These are phyloP conservation scores for Erebia epiphron DNA, from an alignment of 2,888 invertebrate genomes.

Conservation along the genomic window DNA sequence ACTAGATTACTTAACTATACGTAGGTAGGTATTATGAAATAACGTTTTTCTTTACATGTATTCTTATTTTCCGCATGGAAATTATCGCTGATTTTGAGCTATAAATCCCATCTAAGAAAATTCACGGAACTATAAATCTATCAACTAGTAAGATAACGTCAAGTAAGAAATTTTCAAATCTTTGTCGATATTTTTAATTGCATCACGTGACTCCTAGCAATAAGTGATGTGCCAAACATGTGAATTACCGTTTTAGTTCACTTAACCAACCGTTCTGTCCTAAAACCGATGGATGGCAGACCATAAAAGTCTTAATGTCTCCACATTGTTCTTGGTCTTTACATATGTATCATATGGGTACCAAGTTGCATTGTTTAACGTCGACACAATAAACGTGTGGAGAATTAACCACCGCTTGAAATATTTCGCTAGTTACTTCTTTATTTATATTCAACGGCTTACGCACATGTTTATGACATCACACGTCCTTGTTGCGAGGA, in stretches of 20 bases:
- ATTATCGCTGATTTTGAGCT: background rate
- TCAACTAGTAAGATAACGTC: background rate
- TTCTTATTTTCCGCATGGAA: background rate
- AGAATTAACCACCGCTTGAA: constrained; percentile 56
- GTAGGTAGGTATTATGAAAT: background rate
- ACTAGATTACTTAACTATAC: background rate
- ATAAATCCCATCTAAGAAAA: background rate
- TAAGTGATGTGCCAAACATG: constrained; percentile 35
- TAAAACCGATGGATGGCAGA: constrained; percentile 20
- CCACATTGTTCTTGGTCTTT: constrained; percentile 21
- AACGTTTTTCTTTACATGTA: background rate
- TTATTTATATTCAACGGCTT: constrained; percentile 64
- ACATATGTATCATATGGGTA: constrained; percentile 10
- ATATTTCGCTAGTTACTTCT: constrained; percentile 49
- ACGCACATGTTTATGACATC: constrained; percentile 69
- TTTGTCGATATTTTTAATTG: constrained; percentile 16
- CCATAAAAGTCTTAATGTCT: constrained; percentile 14
- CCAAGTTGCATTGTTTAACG: constrained; percentile 42
- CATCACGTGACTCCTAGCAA: constrained; percentile 32
- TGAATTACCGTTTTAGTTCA: constrained; percentile 27
- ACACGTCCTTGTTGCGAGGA: constrained; percentile 76
- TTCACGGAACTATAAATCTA: background rate
- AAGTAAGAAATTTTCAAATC: background rate
- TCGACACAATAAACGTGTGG: constrained; percentile 63
- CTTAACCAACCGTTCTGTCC: constrained; percentile 35